These are phyloP conservation scores for Cynaeus angustus DNA, from an alignment of 2,888 invertebrate species.

Conservation along the genomic window DNA sequence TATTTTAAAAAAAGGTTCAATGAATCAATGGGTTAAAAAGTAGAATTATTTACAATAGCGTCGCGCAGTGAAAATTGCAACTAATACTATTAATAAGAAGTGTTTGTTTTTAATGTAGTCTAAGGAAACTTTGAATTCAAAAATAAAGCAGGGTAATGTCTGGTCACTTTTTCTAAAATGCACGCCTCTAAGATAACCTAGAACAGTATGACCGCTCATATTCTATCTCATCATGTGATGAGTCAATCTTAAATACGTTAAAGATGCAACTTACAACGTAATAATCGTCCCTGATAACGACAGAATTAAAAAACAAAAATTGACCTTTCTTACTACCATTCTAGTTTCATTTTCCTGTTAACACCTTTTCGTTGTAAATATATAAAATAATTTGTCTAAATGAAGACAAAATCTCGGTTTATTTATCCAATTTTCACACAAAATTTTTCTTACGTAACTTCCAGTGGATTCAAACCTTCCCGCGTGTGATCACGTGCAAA, in stretches of 20 bases:
- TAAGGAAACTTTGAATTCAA: too few species aligned
- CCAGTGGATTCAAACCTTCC: slow-evolving; percentile 10
- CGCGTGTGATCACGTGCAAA: slow-evolving; percentile 40
- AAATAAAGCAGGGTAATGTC: too few species aligned
- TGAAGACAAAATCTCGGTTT: slow-evolving; percentile 7
- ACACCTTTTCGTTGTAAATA: not conserved
- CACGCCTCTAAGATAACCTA: not conserved
- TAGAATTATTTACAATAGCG: too few species aligned
- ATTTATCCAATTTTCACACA: slow-evolving; percentile 9
- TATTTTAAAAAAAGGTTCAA: too few species aligned
- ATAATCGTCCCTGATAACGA: not conserved
- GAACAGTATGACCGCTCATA: not conserved
- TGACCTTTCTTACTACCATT: not conserved
- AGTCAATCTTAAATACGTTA: not conserved
- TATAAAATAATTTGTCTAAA: not conserved
- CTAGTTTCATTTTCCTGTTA: not conserved
- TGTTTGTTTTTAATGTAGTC: too few species aligned
- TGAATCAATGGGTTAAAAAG: too few species aligned
- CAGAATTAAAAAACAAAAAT: not conserved
- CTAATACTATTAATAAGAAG: too few species aligned
- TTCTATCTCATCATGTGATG: slow-evolving; percentile 1
- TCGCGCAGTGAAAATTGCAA: too few species aligned
- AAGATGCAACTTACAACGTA: not conserved
- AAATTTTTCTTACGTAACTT: slow-evolving; percentile 31
- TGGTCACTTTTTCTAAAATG: not conserved